Evolutionary conservation across 2,888 invertebrate species (phyloP).

Genomic region (Drosophila multiciliata): DNA sequence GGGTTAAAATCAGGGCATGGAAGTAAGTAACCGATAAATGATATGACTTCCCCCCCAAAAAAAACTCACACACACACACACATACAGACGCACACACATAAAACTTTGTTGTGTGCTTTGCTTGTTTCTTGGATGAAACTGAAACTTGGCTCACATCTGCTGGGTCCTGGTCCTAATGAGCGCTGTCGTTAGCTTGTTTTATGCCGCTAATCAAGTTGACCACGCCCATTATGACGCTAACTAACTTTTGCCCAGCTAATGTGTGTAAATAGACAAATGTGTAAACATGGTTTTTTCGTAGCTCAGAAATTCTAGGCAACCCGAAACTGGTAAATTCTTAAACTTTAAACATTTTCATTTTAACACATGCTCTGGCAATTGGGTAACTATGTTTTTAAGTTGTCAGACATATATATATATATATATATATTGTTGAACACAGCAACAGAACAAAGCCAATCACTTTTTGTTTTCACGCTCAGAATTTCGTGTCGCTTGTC

Average conservation of each 20-base stretch:
- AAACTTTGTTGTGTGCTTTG: background rate
- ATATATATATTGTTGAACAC: background rate
- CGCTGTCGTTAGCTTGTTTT: slow-evolving; percentile 73
- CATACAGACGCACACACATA: too few species aligned
- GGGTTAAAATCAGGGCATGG: background rate
- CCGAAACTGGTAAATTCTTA: background rate
- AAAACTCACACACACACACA: slow-evolving; percentile 6
- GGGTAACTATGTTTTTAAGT: slow-evolving; percentile 23
- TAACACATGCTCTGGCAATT: slow-evolving; percentile 22
- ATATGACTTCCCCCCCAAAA: slow-evolving; percentile 23
- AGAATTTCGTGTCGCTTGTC: slow-evolving; percentile 40
- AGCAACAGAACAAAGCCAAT: background rate
- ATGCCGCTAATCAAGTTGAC: slow-evolving; percentile 71
- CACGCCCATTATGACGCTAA: slow-evolving; percentile 34
- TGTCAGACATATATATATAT: slow-evolving; percentile 23
- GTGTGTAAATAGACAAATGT: slow-evolving; percentile 6
- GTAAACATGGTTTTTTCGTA: background rate
- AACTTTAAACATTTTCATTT: slow-evolving; percentile 13
- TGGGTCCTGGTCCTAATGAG: slow-evolving; percentile 55
- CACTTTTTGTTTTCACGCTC: background rate
- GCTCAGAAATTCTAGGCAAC: background rate
- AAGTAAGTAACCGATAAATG: slow-evolving; percentile 51
- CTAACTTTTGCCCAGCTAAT: slow-evolving; percentile 16
- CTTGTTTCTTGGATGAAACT: slow-evolving; percentile 9
- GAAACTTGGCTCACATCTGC: slow-evolving; percentile 30